A percentile compares a stretch with the other conserved stretches of the same genome.
phyloP scores from a whole-genome alignment of 2,797 vertebrate species.

The Hipposideros larvatus region DNA sequence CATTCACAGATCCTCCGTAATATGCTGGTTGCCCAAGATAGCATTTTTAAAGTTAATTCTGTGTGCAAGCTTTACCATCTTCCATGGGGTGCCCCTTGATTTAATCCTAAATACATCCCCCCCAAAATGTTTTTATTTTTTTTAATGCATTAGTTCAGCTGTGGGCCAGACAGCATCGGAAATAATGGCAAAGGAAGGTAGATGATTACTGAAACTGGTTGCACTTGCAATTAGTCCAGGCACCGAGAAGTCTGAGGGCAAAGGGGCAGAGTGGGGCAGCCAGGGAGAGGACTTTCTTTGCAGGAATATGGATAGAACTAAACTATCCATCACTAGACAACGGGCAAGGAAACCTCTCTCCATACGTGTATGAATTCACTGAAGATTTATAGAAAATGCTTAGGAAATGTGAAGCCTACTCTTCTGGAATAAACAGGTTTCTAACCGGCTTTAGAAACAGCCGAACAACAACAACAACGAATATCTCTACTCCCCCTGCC shows the following conservation, averaged over 20 bases:
- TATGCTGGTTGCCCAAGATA: background rate
- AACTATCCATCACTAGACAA: background rate
- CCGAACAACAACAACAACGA: background rate
- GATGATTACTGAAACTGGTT: background rate
- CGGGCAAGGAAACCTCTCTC: background rate
- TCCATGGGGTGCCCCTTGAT: background rate
- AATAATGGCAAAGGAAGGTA: conserved; percentile 32
- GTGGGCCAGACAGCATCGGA: conserved; percentile 17
- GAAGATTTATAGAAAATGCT: background rate
- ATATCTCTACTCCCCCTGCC: background rate
- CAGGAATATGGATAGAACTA: background rate
- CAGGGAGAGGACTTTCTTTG: background rate
- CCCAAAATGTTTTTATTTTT: background rate
- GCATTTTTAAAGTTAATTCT: background rate
- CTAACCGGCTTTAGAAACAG: background rate
- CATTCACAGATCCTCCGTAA: background rate
- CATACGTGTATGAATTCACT: background rate
- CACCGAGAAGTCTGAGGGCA: background rate
- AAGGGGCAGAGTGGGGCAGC: background rate
- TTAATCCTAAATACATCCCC: background rate
- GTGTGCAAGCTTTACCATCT: background rate
- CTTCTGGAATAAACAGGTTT: background rate
- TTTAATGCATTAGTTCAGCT: background rate
- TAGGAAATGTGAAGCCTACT: background rate
- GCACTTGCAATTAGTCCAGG: background rate